Evolutionary conservation across 2,113 vertebrate species (phyloP), one percentile per base, ranked within the genome.

Genomic region (Stigmatopora argus): DNA sequence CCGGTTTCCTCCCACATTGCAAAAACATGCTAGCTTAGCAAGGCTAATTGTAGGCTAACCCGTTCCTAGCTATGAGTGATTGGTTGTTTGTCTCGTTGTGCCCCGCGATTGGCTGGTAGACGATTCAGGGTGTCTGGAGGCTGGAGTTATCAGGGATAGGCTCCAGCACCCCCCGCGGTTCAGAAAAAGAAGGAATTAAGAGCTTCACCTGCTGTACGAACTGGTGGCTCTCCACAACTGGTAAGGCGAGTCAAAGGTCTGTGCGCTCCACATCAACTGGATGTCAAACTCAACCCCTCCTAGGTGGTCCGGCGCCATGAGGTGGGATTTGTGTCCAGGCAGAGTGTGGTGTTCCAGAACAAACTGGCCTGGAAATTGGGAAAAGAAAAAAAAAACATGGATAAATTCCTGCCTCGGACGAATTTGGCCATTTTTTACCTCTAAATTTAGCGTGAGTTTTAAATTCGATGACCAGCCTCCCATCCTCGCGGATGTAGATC

Each of bases 201-300:
- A 56, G 3, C 5, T 73, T 56, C 72, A 95, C 96, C 97, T 94
- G 93, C 94, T 99, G 60, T 98, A 99, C 47, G 96, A 96, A 81
- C 96, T 98, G 62, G 95, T 98, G 17, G 96, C 95, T 76, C 96
- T 93, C 97, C 97, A 99, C 68, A 98, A 92, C 77, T 98, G 97
- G 78, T 96, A 94, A 0, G 97, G 97, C 0, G 96, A 98, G 77
- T 99, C 97, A 0, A 98, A 99, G 5, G 93, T 95, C 82, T 98
- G 97, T 21, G 95, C 94, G 0, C 96, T 98, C 97, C 97, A 99
- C 21, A 98, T 85, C 17, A 98, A 92, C 88, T 96, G 94, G 60
- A 98, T 89, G 78, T 96, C 94, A 63, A 99, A 98, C 62, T 97
- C 93, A 0, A 99, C 95, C 12, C 96, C 97, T 44, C 96, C 96